Evolutionary conservation across 2,797 vertebrate species (phyloP).

Genomic region (Decapterus maruadsi): DNA sequence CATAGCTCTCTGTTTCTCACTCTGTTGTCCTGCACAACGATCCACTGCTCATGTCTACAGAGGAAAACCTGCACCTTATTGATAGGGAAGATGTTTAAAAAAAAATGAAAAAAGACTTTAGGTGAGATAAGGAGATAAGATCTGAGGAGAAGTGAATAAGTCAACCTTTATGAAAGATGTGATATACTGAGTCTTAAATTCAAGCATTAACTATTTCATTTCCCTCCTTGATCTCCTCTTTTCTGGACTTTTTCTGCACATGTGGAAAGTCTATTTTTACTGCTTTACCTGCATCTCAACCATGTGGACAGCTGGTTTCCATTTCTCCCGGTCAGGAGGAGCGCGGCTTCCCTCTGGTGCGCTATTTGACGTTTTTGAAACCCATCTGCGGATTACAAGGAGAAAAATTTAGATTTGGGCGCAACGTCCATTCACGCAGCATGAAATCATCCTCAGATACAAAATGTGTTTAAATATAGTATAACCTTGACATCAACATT

Average conservation of each 20-base stretch:
- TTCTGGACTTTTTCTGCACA: constrained; percentile 43
- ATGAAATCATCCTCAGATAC: not conserved
- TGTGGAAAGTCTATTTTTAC: constrained; percentile 57
- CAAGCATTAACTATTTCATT: constrained; percentile 48
- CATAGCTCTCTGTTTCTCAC: not conserved
- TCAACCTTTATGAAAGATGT: constrained; percentile 48
- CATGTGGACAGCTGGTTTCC: constrained; percentile 62
- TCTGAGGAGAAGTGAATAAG: constrained; percentile 45
- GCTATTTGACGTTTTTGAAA: not conserved
- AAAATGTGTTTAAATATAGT: not conserved
- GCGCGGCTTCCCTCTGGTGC: constrained; percentile 19
- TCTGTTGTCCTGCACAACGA: not conserved
- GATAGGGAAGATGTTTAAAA: not conserved
- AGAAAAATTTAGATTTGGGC: not conserved
- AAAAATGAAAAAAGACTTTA: constrained; percentile 19
- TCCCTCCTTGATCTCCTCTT: constrained; percentile 44
- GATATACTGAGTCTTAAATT: constrained; percentile 45
- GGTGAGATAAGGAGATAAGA: constrained; percentile 38
- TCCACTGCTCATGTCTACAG: not conserved
- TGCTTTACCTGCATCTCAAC: constrained; percentile 53
- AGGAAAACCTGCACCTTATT: constrained; percentile 29
- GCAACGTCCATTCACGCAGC: not conserved
- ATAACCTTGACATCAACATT: not conserved
- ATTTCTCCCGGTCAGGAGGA: constrained; percentile 45
- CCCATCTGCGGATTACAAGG: not conserved